Conservation (phyloP, 2,888 invertebrate species). For the Ennomos fuscantarius region DNA sequence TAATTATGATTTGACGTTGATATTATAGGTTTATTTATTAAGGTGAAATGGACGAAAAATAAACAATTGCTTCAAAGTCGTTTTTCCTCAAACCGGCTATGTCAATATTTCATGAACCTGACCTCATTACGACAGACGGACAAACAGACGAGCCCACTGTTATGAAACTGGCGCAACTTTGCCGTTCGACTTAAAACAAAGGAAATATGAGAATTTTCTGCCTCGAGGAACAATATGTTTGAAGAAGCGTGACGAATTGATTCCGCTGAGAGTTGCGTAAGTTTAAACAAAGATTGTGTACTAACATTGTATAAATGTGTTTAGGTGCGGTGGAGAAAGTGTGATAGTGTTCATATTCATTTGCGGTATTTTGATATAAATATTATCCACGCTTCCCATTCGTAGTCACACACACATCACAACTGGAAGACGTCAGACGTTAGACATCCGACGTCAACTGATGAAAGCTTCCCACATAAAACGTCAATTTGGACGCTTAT, state of each 20-base stretch:
- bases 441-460: too few relatives aligned
- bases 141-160: constrained; percentile 29
- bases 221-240: constrained; percentile 19
- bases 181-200: constrained; percentile 21
- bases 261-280: constrained; percentile 20
- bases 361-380: constrained; percentile 3
- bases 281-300: constrained; percentile 9
- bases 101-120: constrained; percentile 40
- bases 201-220: constrained; percentile 18
- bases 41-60: background rate
- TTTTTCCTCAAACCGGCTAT: constrained; percentile 12
- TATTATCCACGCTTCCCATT: background rate
- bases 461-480: too few relatives aligned
- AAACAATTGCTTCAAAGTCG: too few relatives aligned
- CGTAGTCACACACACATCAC: too few relatives aligned
- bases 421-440: too few relatives aligned
- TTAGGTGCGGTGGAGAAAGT: constrained; percentile 14
- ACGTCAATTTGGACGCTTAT: too few relatives aligned
- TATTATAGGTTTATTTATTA: too few relatives aligned
- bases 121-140: constrained; percentile 42
- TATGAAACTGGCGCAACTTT: constrained; percentile 37
- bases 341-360: background rate
- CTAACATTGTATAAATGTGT: constrained; percentile 14
- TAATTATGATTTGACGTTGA: too few relatives aligned
- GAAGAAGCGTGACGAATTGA: constrained; percentile 24